Conservation (phyloP, 1,140 invertebrate species). For the Cotesia typhae region DNA sequence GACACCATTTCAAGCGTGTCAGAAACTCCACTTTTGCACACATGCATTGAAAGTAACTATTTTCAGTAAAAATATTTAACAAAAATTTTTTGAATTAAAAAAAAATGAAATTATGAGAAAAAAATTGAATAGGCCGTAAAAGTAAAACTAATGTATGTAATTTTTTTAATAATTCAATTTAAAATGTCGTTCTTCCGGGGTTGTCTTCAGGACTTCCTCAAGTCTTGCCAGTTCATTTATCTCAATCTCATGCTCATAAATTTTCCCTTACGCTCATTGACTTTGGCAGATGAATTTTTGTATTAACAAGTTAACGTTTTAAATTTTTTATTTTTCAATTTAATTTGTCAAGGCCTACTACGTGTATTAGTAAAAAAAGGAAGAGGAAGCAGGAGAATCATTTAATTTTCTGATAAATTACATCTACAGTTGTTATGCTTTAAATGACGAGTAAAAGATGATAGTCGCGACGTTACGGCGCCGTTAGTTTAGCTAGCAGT, state of each 20-base stretch:
- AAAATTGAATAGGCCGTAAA: too few relatives aligned
- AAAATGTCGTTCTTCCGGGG: neutral
- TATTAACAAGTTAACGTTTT: too few relatives aligned
- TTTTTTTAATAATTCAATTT: neutral
- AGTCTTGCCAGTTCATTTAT: slow-evolving; percentile 5
- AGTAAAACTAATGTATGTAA: too few relatives aligned
- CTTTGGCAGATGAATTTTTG: slow-evolving; percentile 7
- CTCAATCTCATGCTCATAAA: slow-evolving; percentile 23
- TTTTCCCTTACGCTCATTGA: slow-evolving; percentile 2
- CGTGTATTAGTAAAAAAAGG: neutral
- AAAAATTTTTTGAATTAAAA: too few relatives aligned
- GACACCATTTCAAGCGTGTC: too few relatives aligned
- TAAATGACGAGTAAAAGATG: slow-evolving; percentile 21
- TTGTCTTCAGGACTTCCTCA: neutral
- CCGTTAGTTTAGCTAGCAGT: slow-evolving; percentile 6
- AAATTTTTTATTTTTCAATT: neutral
- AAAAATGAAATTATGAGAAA: too few relatives aligned
- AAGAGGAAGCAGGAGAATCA: neutral
- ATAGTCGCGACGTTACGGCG: slow-evolving; percentile 27
- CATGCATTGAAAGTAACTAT: too few relatives aligned
- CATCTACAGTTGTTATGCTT: neutral
- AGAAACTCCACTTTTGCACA: too few relatives aligned
- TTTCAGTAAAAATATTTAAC: too few relatives aligned
- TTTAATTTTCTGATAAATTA: neutral
- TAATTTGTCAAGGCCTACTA: slow-evolving; percentile 6